These are phyloP conservation scores for Rapana venosa DNA, from an alignment of 2,888 invertebrate species.

Conservation along the genomic window DNA sequence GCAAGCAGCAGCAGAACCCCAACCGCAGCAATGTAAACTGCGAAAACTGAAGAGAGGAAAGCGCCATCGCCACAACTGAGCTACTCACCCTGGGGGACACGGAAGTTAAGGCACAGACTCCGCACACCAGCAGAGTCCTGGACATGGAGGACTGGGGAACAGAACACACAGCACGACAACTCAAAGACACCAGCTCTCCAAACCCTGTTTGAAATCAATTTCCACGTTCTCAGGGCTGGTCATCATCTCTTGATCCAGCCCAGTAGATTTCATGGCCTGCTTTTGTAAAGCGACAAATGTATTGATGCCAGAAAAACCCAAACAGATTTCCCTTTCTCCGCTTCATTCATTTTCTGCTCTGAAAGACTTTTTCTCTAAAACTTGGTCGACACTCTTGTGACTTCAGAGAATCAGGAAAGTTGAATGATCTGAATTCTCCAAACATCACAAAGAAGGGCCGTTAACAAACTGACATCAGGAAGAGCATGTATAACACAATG, in stretches of 20 bases:
- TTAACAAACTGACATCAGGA: background rate
- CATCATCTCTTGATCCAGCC: no score
- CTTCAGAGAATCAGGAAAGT: background rate
- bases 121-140: background rate
- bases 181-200: no score
- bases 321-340: no score
- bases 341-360: no score
- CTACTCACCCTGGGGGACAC: background rate
- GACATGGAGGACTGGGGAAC: background rate
- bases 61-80: background rate
- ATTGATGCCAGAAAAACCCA: no score
- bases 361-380: background rate
- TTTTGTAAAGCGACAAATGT: no score
- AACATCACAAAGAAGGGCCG: background rate
- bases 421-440: background rate
- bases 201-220: no score
- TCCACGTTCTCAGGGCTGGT: no score
- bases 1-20: no score
- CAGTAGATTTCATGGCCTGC: no score
- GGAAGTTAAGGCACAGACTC: conserved; percentile 14
- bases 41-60: no score
- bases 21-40: no score
- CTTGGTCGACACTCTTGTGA: background rate
- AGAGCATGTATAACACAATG: background rate
- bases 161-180: background rate